Conservation (phyloP, 2,797 vertebrate genomes). For the Danionella dracula region DNA sequence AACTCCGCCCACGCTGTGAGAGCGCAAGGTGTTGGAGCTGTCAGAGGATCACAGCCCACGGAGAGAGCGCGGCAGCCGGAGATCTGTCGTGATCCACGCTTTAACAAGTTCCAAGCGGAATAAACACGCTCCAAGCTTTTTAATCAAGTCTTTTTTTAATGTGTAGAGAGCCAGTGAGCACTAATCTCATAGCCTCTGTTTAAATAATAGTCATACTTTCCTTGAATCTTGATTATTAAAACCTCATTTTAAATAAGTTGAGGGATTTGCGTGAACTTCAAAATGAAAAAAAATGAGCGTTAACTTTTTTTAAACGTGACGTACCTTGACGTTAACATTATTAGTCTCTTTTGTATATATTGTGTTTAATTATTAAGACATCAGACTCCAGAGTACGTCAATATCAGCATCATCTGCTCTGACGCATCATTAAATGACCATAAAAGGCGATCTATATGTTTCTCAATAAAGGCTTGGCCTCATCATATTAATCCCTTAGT, state of each 20-base stretch:
- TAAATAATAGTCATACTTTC: no score
- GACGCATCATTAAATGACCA: constrained; percentile 14
- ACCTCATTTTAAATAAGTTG: no score
- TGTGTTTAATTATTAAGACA: not conserved
- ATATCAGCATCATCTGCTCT: constrained; percentile 4
- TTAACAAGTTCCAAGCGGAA: not conserved
- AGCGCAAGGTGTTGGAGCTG: constrained; percentile 22
- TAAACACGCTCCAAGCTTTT: not conserved
- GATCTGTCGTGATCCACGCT: not conserved
- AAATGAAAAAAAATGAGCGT: no score
- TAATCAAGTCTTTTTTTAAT: not conserved
- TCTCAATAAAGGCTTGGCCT: not conserved
- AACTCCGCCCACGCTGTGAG: constrained; percentile 65
- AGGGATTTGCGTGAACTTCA: no score
- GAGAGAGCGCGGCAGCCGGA: not conserved
- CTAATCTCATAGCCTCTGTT: no score
- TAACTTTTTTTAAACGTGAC: no score
- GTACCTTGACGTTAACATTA: no score
- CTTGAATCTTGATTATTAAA: no score
- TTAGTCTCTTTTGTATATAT: not conserved
- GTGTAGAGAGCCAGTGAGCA: not conserved
- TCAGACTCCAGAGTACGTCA: not conserved
- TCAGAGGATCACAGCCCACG: not conserved
- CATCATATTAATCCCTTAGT: constrained; percentile 16
- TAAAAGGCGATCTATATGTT: not conserved